Percentiles rank a stretch among this genome's conserved stretches.
phyloP scores from a whole-genome alignment of 2,797 vertebrate genomes.

The Catharus ustulatus region DNA sequence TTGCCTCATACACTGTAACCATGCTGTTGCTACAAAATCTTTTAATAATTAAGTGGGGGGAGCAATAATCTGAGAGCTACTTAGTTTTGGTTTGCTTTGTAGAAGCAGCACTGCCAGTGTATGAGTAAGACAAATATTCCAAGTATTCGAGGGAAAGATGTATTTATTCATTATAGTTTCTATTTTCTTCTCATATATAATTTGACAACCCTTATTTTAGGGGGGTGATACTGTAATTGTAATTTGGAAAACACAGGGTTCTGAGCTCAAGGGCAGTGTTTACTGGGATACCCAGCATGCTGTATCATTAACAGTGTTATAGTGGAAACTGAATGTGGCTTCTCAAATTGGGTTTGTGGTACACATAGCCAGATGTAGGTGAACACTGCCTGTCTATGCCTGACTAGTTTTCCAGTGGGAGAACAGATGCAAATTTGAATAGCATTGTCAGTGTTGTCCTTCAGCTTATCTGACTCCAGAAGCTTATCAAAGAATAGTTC shows the following conservation, averaged over 20 bases:
- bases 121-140: not conserved
- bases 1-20: not conserved
- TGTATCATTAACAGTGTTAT: slow-evolving; percentile 15
- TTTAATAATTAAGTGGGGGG: not conserved
- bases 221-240: slow-evolving; percentile 2
- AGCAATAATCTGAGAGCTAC: not conserved
- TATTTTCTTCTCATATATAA: slow-evolving; percentile 42
- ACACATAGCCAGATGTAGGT: slow-evolving; percentile 41
- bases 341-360: slow-evolving; percentile 20
- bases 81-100: not conserved
- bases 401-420: slow-evolving; percentile 47
- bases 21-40: not conserved
- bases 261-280: not conserved
- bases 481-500: slow-evolving; percentile 27
- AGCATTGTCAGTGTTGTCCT: slow-evolving; percentile 36
- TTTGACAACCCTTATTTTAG: slow-evolving; percentile 61
- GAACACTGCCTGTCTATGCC: slow-evolving; percentile 17
- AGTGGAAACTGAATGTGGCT: slow-evolving; percentile 36
- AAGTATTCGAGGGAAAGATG: not conserved
- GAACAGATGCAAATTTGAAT: slow-evolving; percentile 55
- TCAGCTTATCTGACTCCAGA: slow-evolving; percentile 39
- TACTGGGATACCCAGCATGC: not conserved
- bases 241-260: slow-evolving; percentile 59
- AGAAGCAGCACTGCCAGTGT: not conserved
- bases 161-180: slow-evolving; percentile 51